Evolutionary conservation across 2,888 invertebrate species (phyloP).

Genomic region (Gibbula magus): DNA sequence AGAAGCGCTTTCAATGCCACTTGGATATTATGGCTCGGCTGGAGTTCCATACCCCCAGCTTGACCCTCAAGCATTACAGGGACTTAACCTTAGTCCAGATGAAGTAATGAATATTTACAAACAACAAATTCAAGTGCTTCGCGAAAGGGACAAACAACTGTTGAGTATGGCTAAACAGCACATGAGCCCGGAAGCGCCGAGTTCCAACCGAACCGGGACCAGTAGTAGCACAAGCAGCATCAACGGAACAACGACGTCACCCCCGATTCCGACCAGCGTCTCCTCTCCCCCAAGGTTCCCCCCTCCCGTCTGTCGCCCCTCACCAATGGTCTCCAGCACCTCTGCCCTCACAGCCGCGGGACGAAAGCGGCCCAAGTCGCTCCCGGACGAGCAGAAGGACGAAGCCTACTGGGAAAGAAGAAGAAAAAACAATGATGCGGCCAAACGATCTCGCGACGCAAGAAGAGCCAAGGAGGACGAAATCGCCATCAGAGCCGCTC

Average conservation of each 20-base stretch:
- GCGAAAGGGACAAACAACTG: conserved; percentile 56
- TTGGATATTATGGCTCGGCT: conserved; percentile 75
- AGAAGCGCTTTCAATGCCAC: conserved; percentile 80
- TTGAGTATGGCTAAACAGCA: conserved; percentile 25
- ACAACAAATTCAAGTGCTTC: conserved; percentile 59
- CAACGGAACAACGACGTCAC: conserved; percentile 37
- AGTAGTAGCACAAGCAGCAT: conserved; percentile 29
- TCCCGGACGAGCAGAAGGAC: conserved; percentile 79
- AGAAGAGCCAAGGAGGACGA: conserved; percentile 93
- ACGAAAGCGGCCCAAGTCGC: conserved; percentile 60
- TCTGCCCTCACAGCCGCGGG: conserved; percentile 26
- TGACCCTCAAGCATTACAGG: conserved; percentile 56
- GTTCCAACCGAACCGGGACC: conserved; percentile 19
- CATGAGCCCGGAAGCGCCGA: background rate
- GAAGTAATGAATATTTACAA: conserved; percentile 67
- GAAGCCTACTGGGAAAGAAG: conserved; percentile 91
- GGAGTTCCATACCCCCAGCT: conserved; percentile 58
- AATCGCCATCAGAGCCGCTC: conserved; percentile 90
- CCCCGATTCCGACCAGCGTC: conserved; percentile 35
- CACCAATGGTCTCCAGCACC: conserved; percentile 31
- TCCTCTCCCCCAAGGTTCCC: conserved; percentile 28
- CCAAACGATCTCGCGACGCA: conserved; percentile 93
- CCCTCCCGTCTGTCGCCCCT: conserved; percentile 21
- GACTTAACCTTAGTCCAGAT: conserved; percentile 58
- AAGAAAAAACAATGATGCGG: conserved; percentile 94